Conservation (phyloP, 2,888 invertebrate species). For the Schrankia costaestrigalis region DNA sequence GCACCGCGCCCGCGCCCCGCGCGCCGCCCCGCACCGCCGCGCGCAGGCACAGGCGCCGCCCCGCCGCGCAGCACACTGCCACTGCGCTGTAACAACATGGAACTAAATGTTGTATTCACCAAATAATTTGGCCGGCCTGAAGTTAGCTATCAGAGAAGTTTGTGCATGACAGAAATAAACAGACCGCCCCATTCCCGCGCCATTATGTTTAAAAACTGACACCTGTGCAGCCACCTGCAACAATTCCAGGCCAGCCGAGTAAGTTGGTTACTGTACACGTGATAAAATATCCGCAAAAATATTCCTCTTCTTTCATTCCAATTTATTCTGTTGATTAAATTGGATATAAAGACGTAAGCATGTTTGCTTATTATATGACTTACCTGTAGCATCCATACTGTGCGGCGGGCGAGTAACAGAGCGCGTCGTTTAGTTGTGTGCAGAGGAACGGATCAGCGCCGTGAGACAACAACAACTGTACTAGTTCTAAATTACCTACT, state of each 20-base stretch:
- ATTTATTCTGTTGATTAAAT: too few species aligned
- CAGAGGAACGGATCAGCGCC: slow-evolving; percentile 94
- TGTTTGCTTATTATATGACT: background rate
- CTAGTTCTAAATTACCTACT: slow-evolving; percentile 89
- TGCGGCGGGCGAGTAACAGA: slow-evolving; percentile 92
- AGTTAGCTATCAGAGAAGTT: too few species aligned
- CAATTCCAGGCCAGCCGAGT: too few species aligned
- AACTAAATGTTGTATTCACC: background rate
- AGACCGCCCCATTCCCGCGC: too few species aligned
- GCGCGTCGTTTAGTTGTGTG: slow-evolving; percentile 89
- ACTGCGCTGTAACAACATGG: slow-evolving; percentile 82
- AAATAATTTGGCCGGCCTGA: too few species aligned
- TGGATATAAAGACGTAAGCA: too few species aligned
- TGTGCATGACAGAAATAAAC: too few species aligned
- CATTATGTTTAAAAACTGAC: too few species aligned
- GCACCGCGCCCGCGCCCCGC: slow-evolving; percentile 83
- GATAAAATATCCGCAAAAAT: too few species aligned
- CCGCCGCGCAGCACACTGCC: slow-evolving; percentile 94
- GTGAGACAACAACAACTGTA: slow-evolving; percentile 88
- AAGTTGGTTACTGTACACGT: too few species aligned
- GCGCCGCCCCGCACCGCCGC: slow-evolving; percentile 82
- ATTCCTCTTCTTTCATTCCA: too few species aligned
- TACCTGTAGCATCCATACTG: slow-evolving; percentile 91
- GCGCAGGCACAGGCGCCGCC: slow-evolving; percentile 88
- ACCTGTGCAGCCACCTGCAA: too few species aligned